Base-by-base conservation (phyloP, 2,888 invertebrate genomes). In the Tridacna crocea region DNA sequence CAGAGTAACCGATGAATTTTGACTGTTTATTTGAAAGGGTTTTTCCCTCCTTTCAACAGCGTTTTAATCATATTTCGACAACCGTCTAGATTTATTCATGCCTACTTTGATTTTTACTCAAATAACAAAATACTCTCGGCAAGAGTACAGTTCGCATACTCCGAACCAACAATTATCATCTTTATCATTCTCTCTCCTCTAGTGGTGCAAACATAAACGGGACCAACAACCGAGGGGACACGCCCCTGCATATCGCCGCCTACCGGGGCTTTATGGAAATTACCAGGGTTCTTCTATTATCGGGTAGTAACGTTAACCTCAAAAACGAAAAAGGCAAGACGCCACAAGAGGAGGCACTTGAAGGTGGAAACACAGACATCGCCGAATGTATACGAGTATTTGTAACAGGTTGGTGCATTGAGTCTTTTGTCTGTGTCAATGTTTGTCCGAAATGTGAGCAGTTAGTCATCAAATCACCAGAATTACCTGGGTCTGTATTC, bases 191-290 rank as follows among this genome's bases (percentile, higher is more conserved):
- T 55, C 55, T 6, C 36, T 74, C n/a, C 76, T 77, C 17, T 79
- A 91, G 91, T 61, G 88, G 89, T 15, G 90, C 89, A 4, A 84
- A 89, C 61, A 68, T 90, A 17, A 83, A 91, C 72, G 55, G 83
- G 0, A 84, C 88, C 70, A 92, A 91, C 83, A 83, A 83, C 26
- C 86, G 90, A 15, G 91, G 92, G 0, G 91, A 92, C 74, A 90
- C 91, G 10, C 85, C 91, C 0, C 81, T 92, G 15, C 92, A 92
- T 76, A 79, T 89, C 24, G 88, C 90, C 12, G 88, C 90, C 1
- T 91, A 90, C 78, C 77, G 91, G 19, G 91, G 91, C 0, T 83
- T 85, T 70, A 75, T 79, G 15, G 88, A 91, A 55, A 89, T 91
- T 26, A 84, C 90, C 2, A 68, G 75, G 27, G 48, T 82, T 0